A percentile compares a stretch with the other conserved stretches of the same genome.
These are phyloP conservation scores for Nasua narica DNA, from an alignment of 2,797 vertebrate genomes.

Conservation along the genomic window DNA sequence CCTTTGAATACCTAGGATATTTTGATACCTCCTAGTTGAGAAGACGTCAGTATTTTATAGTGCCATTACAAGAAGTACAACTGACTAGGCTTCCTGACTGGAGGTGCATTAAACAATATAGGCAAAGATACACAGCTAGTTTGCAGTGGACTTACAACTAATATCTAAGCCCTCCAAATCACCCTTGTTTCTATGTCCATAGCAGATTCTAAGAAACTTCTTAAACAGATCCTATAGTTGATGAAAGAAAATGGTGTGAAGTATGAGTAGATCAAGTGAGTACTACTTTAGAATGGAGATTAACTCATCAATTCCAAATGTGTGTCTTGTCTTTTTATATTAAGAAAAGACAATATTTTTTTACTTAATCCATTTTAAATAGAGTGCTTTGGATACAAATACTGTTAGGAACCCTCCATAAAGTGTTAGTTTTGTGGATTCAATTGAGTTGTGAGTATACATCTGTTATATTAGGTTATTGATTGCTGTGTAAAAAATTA, in stretches of 20 bases:
- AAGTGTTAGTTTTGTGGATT: neutral
- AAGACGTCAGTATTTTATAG: neutral
- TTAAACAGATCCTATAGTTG: neutral
- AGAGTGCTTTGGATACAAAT: neutral
- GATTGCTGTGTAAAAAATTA: neutral
- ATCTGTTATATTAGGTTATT: neutral
- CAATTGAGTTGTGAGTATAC: neutral
- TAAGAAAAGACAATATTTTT: neutral
- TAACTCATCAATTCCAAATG: neutral
- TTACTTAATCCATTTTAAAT: neutral
- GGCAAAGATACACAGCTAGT: neutral
- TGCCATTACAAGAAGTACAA: neutral
- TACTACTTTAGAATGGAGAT: neutral
- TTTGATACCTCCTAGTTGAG: neutral
- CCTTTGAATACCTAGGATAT: neutral
- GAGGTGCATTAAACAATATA: neutral
- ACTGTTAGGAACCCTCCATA: neutral
- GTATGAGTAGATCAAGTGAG: neutral
- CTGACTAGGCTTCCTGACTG: neutral
- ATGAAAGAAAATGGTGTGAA: neutral
- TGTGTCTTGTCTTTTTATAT: neutral
- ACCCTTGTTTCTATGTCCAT: neutral
- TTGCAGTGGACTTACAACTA: neutral
- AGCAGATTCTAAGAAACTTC: neutral
- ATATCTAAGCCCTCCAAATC: neutral